Percentiles rank a stretch among this genome's conserved stretches.
phyloP scores from a whole-genome alignment of 2,113 vertebrate species.

The Lethenteron camtschaticum region DNA sequence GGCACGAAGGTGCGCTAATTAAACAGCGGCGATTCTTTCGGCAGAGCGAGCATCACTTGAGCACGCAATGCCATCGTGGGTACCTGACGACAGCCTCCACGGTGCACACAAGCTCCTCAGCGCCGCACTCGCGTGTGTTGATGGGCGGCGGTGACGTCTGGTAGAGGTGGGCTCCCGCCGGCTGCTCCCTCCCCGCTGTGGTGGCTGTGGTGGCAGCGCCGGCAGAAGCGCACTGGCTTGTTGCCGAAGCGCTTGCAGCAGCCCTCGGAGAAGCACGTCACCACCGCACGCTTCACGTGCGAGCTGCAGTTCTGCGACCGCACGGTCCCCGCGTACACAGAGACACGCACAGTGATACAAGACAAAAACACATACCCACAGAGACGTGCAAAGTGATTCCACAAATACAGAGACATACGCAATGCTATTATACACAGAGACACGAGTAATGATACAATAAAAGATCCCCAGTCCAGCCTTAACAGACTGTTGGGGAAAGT shows the following conservation, averaged over 20 bases:
- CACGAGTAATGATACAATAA: too few species aligned
- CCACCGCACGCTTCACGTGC: constrained; percentile 78
- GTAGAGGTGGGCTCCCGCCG: constrained; percentile 76
- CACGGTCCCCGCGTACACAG: neutral
- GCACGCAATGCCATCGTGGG: too few species aligned
- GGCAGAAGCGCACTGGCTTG: constrained; percentile 87
- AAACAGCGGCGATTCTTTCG: too few species aligned
- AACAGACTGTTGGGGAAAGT: too few species aligned
- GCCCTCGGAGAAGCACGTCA: constrained; percentile 93
- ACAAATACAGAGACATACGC: too few species aligned
- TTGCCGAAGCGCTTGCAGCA: constrained; percentile 94
- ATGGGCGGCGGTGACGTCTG: constrained; percentile 94
- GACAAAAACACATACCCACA: too few species aligned
- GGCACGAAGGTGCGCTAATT: too few species aligned
- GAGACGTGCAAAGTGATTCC: too few species aligned
- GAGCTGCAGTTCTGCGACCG: constrained; percentile 73
- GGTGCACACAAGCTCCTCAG: constrained; percentile 82
- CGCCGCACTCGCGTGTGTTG: constrained; percentile 86
- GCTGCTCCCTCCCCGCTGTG: constrained; percentile 72
- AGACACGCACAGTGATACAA: too few species aligned
- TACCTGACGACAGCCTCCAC: constrained; percentile 96
- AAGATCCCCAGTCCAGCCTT: too few species aligned
- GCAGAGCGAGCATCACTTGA: too few species aligned
- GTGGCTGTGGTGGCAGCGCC: constrained; percentile 90
- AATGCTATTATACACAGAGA: too few species aligned